phyloP scores from a whole-genome alignment of 1,140 invertebrate species.

The Drosophila ercepeae region DNA sequence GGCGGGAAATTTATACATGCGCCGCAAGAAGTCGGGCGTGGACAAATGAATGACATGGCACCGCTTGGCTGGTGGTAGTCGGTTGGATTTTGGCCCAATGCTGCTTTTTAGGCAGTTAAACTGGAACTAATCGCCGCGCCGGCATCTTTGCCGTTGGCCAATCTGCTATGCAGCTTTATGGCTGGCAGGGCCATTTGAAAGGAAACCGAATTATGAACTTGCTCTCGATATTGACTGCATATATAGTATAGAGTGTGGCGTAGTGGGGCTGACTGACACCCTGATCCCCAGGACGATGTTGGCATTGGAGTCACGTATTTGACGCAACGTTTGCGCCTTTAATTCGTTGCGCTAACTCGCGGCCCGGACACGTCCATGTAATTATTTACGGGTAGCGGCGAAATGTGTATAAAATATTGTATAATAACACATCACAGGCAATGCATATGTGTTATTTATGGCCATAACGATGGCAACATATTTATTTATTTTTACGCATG shows the following conservation, averaged over 20 bases:
- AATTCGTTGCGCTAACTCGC: constrained; percentile 68
- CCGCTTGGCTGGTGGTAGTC: constrained; percentile 40
- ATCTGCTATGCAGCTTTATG: constrained; percentile 79
- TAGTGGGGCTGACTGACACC: constrained; percentile 5
- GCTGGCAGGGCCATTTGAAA: constrained; percentile 58
- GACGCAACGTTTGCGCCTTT: constrained; percentile 78
- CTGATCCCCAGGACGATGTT: constrained; percentile 30
- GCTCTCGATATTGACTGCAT: constrained; percentile 59
- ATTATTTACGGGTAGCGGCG: constrained; percentile 74
- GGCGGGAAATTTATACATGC: constrained; percentile 73
- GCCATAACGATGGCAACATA: constrained; percentile 57
- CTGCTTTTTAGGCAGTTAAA: constrained; percentile 70
- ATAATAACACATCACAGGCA: constrained; percentile 66
- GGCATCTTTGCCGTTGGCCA: constrained; percentile 49
- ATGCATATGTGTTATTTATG: constrained; percentile 77
- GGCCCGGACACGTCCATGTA: constrained; percentile 66
- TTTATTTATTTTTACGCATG: constrained; percentile 49
- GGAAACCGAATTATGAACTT: constrained; percentile 74
- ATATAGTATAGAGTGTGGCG: constrained; percentile 11
- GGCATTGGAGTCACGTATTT: constrained; percentile 78
- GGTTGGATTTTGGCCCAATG: constrained; percentile 6
- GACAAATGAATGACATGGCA: constrained; percentile 80
- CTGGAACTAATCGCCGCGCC: constrained; percentile 72
- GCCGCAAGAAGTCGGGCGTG: constrained; percentile 75
- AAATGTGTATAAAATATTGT: constrained; percentile 66